A percentile compares a stretch with the other conserved stretches of the same genome.
Evolutionary conservation across 2,797 vertebrate genomes (phyloP).

Genomic region (Sebastolobus altivelis): DNA sequence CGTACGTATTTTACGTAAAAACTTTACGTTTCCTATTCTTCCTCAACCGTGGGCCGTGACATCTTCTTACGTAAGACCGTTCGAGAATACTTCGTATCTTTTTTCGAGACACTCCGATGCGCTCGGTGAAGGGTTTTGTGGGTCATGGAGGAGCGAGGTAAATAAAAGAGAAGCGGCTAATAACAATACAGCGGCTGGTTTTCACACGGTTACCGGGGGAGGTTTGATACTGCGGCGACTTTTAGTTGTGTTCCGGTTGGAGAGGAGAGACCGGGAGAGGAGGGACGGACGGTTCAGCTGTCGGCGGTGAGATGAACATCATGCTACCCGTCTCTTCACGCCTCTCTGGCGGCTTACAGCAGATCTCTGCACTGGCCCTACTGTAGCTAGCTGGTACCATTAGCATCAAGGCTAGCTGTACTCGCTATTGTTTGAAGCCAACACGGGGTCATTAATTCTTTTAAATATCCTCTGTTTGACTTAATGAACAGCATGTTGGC

Average conservation of each 20-base stretch:
- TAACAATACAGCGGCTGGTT: slow-evolving; percentile 26
- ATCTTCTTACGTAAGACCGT: slow-evolving; percentile 40
- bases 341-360: slow-evolving; percentile 19
- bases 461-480: background rate
- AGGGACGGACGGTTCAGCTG: slow-evolving; percentile 58
- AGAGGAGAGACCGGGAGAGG: slow-evolving; percentile 46
- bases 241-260: slow-evolving; percentile 1
- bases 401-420: slow-evolving; percentile 14
- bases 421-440: background rate
- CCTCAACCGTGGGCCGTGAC: background rate
- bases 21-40: background rate
- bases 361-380: slow-evolving; percentile 44
- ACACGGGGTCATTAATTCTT: background rate
- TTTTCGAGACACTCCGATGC: background rate
- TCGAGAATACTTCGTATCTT: slow-evolving; percentile 53
- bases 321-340: slow-evolving; percentile 52
- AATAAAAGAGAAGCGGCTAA: slow-evolving; percentile 65
- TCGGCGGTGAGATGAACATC: slow-evolving; percentile 78
- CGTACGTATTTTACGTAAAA: slow-evolving; percentile 13
- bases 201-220: slow-evolving; percentile 7
- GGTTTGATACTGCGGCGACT: slow-evolving; percentile 6
- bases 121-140: slow-evolving; percentile 64
- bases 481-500: background rate
- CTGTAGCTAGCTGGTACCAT: slow-evolving; percentile 35
- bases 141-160: slow-evolving; percentile 82